A percentile compares a stretch with the other conserved stretches of the same genome.
phyloP scores from a whole-genome alignment of 2,888 invertebrate species.

The Orchesella flavescens region DNA sequence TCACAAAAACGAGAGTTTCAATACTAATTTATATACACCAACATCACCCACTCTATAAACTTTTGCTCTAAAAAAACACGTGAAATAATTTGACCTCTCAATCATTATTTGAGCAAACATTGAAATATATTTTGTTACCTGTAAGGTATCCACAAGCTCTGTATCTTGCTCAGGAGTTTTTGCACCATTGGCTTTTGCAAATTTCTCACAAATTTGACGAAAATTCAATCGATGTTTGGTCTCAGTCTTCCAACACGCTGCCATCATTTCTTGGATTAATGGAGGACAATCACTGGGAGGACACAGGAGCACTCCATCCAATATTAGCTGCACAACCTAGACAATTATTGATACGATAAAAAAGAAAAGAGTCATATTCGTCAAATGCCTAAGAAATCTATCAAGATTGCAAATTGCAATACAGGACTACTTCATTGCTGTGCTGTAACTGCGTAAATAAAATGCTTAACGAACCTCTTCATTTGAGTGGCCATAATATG shows the following conservation, averaged over 20 bases:
- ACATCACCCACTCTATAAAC: no score
- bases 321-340: conserved; percentile 84
- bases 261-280: conserved; percentile 84
- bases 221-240: conserved; percentile 85
- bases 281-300: conserved; percentile 86
- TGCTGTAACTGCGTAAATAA: no score
- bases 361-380: not conserved
- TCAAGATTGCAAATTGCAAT: conserved; percentile 2
- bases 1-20: not conserved
- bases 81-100: no score
- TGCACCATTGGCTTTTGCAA: conserved; percentile 16
- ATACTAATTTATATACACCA: no score
- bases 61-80: no score
- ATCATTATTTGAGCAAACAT: no score
- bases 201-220: conserved; percentile 80
- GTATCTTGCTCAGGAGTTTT: not conserved
- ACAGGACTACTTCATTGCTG: no score
- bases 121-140: not conserved
- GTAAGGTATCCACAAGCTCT: not conserved
- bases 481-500: conserved; percentile 92
- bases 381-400: not conserved
- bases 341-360: not conserved
- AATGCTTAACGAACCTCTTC: conserved; percentile 79
- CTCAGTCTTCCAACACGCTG: conserved; percentile 86
- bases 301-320: conserved; percentile 85